Base-by-base conservation (phyloP, 1,140 invertebrate genomes). In the Epicauta chinensis region DNA sequence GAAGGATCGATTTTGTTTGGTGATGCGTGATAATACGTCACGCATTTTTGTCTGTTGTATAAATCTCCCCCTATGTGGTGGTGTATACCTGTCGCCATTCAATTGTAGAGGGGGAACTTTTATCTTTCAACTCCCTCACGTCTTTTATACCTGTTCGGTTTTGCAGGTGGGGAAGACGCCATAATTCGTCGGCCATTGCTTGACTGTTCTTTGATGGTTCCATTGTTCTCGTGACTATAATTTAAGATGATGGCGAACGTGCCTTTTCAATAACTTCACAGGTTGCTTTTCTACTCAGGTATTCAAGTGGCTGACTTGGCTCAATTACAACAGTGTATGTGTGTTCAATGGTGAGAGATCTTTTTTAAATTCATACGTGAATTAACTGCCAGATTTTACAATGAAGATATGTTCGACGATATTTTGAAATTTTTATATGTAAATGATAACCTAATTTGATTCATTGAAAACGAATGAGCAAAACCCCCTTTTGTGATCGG, bases 231-330 rank as follows among this genome's bases (percentile, higher is more conserved):
- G n/a, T 50, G 49, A 15, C 46, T 40, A 51, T 53, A 43, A 56
- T 56, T 56, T 56, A 56, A 59, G 51, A 59, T 56, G 58, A 46
- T 13, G 35, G 34, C 6, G 51, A 43, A 61, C 59, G 59, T 61
- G 59, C 55, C 47, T 58, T 61, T 61, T 61, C 59, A 54, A 61
- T 61, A 61, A 61, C 46, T 57, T 55, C 41, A 53, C 53, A 55
- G 50, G 53, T 55, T 58, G 46, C 47, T 40, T 40, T 43, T 23
- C 42, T 40, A 48, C 58, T 61, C 59, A 61, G 56, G 56, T 61
- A 58, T 58, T 61, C 56, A 53, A 55, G 42, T 41, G 50, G 53
- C 55, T 51, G 51, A 61, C 36, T 58, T 56, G 51, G 59, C 56
- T 51, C 58, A 53, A 61, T 58, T 58, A 47, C 49, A 32, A 51